Evolutionary conservation across 2,797 vertebrate species (phyloP).

Genomic region (Odontamblyopus lacepedii): DNA sequence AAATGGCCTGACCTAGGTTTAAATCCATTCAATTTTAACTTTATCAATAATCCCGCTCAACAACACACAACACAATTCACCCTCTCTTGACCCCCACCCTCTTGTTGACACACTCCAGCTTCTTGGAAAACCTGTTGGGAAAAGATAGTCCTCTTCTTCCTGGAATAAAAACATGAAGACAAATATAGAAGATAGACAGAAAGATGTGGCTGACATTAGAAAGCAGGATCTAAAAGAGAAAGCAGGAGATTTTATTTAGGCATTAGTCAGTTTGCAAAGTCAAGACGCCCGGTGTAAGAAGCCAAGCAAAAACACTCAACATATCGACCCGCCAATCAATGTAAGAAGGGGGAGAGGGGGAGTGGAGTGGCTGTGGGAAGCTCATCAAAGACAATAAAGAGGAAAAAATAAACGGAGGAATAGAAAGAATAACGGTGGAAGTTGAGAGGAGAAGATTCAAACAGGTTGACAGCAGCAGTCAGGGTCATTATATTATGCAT

Average conservation of each 20-base stretch:
- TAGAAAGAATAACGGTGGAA: slow-evolving; percentile 49
- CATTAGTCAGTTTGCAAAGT: slow-evolving; percentile 63
- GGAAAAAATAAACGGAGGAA: slow-evolving; percentile 49
- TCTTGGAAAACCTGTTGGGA: slow-evolving; percentile 62
- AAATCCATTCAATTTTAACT: slow-evolving; percentile 70
- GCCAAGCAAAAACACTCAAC: slow-evolving; percentile 64
- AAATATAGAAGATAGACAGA: slow-evolving; percentile 29
- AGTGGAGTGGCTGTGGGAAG: slow-evolving; percentile 43
- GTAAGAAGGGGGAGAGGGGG: slow-evolving; percentile 52
- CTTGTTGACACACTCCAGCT: slow-evolving; percentile 51
- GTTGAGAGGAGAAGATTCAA: slow-evolving; percentile 8
- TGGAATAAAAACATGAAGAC: slow-evolving; percentile 51
- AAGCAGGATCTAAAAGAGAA: slow-evolving; percentile 50
- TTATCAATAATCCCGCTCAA: slow-evolving; percentile 67
- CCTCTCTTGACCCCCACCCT: slow-evolving; percentile 63
- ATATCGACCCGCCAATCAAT: slow-evolving; percentile 74
- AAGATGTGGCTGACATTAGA: slow-evolving; percentile 41
- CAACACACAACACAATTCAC: slow-evolving; percentile 57
- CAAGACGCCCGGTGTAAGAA: slow-evolving; percentile 50
- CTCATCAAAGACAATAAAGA: slow-evolving; percentile 63
- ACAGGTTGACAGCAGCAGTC: background rate
- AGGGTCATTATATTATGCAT: background rate
- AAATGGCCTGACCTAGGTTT: slow-evolving; percentile 75
- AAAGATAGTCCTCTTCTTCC: slow-evolving; percentile 70
- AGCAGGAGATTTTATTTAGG: slow-evolving; percentile 45